Evolutionary conservation across 2,888 invertebrate genomes (phyloP).

Genomic region (Parthenolecanium corni): DNA sequence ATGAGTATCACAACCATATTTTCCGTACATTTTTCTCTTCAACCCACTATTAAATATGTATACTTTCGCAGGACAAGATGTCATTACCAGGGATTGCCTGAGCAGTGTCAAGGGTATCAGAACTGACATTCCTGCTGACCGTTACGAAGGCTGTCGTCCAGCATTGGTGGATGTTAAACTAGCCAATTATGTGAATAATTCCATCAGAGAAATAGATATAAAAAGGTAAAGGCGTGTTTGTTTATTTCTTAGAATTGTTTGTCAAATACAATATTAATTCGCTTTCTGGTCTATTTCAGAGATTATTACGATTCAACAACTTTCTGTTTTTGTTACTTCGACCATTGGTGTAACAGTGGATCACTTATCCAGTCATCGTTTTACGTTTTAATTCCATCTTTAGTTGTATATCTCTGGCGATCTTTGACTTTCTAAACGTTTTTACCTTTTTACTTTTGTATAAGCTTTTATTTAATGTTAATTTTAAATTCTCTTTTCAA

Average conservation of each 20-base stretch:
- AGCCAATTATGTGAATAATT: conserved; percentile 77
- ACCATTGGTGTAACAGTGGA: conserved; percentile 38
- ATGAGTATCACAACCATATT: no score
- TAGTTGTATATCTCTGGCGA: neutral
- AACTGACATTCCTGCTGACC: conserved; percentile 80
- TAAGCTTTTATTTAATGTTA: no score
- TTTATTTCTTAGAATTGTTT: neutral
- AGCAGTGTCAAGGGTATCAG: conserved; percentile 64
- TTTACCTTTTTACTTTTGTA: neutral
- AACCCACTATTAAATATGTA: no score
- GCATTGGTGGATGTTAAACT: conserved; percentile 66
- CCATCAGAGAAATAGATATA: conserved; percentile 71
- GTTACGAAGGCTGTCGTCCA: conserved; percentile 77
- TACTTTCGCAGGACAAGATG: conserved; percentile 56
- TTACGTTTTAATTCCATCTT: neutral
- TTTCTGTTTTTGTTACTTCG: conserved; percentile 85
- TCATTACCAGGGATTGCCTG: conserved; percentile 74
- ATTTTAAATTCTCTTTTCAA: no score
- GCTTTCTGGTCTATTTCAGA: conserved; percentile 42
- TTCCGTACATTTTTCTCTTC: no score
- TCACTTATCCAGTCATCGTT: neutral
- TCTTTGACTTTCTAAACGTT: neutral
- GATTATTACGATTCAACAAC: conserved; percentile 67
- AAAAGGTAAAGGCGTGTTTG: conserved; percentile 46
- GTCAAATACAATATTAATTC: neutral